Conservation (phyloP, 2,797 vertebrate genomes). For the Luscinia luscinia region DNA sequence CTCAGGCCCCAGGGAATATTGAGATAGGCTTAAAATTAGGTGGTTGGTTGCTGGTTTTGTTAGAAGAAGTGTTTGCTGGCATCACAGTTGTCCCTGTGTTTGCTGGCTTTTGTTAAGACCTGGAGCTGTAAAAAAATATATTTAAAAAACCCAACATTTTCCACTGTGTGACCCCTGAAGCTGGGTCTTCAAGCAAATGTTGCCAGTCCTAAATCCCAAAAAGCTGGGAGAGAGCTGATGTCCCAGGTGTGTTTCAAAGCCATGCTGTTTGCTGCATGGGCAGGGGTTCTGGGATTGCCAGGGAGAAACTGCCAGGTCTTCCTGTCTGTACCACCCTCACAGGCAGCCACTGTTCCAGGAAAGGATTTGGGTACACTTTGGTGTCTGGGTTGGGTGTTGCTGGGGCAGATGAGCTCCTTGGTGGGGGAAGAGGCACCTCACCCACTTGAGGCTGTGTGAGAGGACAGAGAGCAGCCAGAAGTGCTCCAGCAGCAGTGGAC, state of each 20-base stretch:
- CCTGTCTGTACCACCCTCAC: rapidly evolving
- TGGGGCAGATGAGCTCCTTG: not conserved
- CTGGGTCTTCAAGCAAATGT: not conserved
- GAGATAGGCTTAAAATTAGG: not conserved
- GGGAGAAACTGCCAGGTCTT: rapidly evolving
- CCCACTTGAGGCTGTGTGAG: rapidly evolving
- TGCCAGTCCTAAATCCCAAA: not conserved
- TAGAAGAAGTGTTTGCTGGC: not conserved
- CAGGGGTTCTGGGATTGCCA: not conserved
- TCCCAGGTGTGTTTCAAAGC: not conserved
- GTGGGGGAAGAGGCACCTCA: not conserved
- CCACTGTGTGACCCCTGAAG: not conserved
- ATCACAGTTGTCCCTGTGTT: not conserved
- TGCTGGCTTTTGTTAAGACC: not conserved
- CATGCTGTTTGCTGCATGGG: rapidly evolving
- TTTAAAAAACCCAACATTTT: not conserved
- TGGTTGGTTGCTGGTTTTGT: not conserved
- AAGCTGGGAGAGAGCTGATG: not conserved
- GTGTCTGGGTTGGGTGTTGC: not conserved
- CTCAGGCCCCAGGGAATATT: not conserved
- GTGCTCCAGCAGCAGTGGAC: not conserved
- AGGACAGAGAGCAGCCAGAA: not conserved
- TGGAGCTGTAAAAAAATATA: not conserved
- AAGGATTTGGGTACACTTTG: not conserved
- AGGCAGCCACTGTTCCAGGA: not conserved